Conservation (phyloP, 2,888 invertebrate species). For the Chrysina gloriosa region DNA sequence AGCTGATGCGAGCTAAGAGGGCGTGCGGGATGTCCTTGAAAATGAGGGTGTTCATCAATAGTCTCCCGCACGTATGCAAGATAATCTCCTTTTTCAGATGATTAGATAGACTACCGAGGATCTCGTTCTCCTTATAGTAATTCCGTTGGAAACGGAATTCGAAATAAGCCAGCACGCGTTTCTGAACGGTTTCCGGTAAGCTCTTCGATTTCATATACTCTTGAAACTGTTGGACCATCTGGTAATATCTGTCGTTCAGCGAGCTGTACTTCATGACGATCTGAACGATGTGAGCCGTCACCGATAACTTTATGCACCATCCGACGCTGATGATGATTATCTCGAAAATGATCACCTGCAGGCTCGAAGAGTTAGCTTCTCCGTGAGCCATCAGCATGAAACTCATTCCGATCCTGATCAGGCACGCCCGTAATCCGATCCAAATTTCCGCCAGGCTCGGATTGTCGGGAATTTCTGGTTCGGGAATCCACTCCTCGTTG, state of each 20-base stretch:
- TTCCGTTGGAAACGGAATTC: conserved; percentile 62
- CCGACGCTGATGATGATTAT: not conserved
- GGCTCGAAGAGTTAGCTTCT: not conserved
- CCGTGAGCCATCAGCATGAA: conserved; percentile 22
- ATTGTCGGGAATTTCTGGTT: not conserved
- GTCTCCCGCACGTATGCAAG: conserved; percentile 56
- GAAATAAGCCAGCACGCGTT: conserved; percentile 60
- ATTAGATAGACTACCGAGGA: conserved; percentile 63
- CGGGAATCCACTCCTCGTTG: conserved; percentile 25
- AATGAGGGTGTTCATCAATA: conserved; percentile 60
- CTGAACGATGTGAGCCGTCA: conserved; percentile 50
- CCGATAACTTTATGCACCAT: not conserved
- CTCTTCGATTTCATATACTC: conserved; percentile 65
- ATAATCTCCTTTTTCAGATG: conserved; percentile 61
- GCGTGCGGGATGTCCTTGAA: conserved; percentile 59
- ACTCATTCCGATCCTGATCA: conserved; percentile 1
- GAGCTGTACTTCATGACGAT: conserved; percentile 52
- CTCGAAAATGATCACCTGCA: not conserved
- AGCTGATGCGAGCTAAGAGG: conserved; percentile 56
- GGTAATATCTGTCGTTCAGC: conserved; percentile 54
- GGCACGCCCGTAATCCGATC: conserved; percentile 1
- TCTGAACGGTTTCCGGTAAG: conserved; percentile 59
- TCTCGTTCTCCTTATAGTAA: conserved; percentile 61
- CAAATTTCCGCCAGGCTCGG: not conserved
- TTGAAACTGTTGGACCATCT: conserved; percentile 60